A percentile compares a stretch with the other conserved stretches of the same genome.
These are phyloP conservation scores for Agonopterix subpropinquella DNA, from an alignment of 2,888 invertebrate genomes.

Conservation along the genomic window DNA sequence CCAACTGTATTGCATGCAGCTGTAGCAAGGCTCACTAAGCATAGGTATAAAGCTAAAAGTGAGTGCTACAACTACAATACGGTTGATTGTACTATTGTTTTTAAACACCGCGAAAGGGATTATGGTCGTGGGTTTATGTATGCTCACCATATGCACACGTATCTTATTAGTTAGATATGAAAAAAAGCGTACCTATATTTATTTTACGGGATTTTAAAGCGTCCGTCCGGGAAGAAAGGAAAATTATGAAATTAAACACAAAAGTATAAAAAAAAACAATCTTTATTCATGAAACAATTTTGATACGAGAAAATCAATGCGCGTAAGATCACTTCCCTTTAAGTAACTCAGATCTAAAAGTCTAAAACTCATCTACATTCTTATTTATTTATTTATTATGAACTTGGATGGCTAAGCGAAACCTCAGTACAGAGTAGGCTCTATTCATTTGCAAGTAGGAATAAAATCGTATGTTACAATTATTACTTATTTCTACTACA, in stretches of 20 bases:
- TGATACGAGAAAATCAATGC: constrained; percentile 39
- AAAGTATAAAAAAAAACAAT: constrained; percentile 48
- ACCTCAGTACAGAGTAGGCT: constrained; percentile 14
- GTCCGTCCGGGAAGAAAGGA: too few relatives aligned
- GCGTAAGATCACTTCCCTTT: constrained; percentile 41
- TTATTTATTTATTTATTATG: constrained; percentile 16
- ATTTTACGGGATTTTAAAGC: too few relatives aligned
- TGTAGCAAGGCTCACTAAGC: too few relatives aligned
- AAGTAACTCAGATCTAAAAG: constrained; percentile 49
- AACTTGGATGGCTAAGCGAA: constrained; percentile 33
- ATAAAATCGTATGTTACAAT: constrained; percentile 22
- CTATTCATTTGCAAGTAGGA: constrained; percentile 14
- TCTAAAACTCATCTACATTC: constrained; percentile 24
- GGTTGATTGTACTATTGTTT: too few relatives aligned
- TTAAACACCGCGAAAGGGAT: too few relatives aligned
- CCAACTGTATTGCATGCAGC: too few relatives aligned
- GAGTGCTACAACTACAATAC: too few relatives aligned
- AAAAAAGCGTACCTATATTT: too few relatives aligned
- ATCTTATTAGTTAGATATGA: too few relatives aligned
- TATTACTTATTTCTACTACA: not conserved
- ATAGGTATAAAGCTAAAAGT: too few relatives aligned
- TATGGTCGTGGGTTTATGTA: too few relatives aligned
- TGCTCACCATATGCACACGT: too few relatives aligned
- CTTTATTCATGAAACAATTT: constrained; percentile 51
- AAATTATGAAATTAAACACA: not conserved